Evolutionary conservation across 53 echinoderm and acorn worm genomes (phyloP), one percentile per base, ranked within the genome.

Genomic region (Holothuria scabra): DNA sequence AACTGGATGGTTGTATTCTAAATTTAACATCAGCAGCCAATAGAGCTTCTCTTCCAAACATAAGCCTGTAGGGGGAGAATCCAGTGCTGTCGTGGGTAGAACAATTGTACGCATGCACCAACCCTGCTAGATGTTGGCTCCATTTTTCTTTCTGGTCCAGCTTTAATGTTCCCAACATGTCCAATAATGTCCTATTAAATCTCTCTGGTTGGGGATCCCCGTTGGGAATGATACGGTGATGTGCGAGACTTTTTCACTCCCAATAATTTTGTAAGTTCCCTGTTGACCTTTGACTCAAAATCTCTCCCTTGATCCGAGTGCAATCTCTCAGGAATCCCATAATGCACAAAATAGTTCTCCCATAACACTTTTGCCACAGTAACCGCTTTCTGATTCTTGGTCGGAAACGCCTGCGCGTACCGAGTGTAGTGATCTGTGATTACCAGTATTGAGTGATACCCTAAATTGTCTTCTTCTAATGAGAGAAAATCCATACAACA

Each of bases 281-380:
- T 59, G 8, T 87, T 83, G 5, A 92, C 83, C 33, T 76, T 84
- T 16, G 66, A 25, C 55, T 87, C 80, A 33, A 91, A 86, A 19
- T 90, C 79, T 44, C 85, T 37, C 10, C 88, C 92, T 64, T 88
- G 92, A 34, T 92, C 92, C 5, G 92, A 88, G 28, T 92, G 92
- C 21, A 92, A 66, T 26, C 89, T 57, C 34, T 89, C 37, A 0
- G 84, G 92, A 44, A 92, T 80, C 3, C 92, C 88, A 69, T 92
- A 92, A 28, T 89, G 92, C 1, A 89, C 38, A 5, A 92, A 60
- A 52, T 85, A 88, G 12, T 92, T 75, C 20, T 89, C 89, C 74
- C 85, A 92, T 28, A 92, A 23, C 2, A 60, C 71, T 55, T 88
- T 85, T 12, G 89, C 92, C 8, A 82, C 85, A 18, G 86, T 92